A percentile compares a stretch with the other conserved stretches of the same genome.
Evolutionary conservation across 2,797 vertebrate genomes (phyloP).

Genomic region (Crocidura indochinensis): DNA sequence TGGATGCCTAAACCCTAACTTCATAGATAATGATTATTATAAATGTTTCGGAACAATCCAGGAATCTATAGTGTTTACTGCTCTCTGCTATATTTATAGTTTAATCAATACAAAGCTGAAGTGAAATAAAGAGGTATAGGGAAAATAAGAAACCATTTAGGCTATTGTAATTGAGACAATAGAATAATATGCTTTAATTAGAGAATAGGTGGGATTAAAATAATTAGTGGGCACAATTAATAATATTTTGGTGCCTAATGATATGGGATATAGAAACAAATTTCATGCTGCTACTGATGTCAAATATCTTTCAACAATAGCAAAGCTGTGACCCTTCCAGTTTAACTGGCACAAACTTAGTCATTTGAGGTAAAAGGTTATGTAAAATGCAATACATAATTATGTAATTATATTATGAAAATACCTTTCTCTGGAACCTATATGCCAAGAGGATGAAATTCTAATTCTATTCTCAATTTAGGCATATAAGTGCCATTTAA

Average conservation of each 20-base stretch:
- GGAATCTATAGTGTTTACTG: not conserved
- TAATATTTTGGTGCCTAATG: not conserved
- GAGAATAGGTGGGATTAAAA: not conserved
- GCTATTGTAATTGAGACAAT: not conserved
- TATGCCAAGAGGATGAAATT: not conserved
- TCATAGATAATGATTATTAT: not conserved
- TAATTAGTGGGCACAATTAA: not conserved
- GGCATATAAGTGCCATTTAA: not conserved
- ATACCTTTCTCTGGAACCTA: constrained; percentile 5
- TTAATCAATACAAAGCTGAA: not conserved
- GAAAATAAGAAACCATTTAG: not conserved
- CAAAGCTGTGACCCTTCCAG: constrained; percentile 16
- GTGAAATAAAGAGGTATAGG: not conserved
- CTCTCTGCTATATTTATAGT: not conserved
- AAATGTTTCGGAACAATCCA: not conserved
- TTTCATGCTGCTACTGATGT: not conserved
- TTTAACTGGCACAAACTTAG: constrained; percentile 4
- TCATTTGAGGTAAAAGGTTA: not conserved
- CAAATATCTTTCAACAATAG: constrained; percentile 15
- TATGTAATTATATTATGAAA: constrained; percentile 11
- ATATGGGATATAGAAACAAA: not conserved
- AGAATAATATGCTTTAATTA: not conserved
- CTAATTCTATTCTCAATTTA: constrained; percentile 15
- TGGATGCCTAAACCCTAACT: not conserved
- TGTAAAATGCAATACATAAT: not conserved